Evolutionary conservation across 2,113 vertebrate genomes (phyloP), one percentile per base, ranked within the genome.

Genomic region (Halcyon senegalensis): DNA sequence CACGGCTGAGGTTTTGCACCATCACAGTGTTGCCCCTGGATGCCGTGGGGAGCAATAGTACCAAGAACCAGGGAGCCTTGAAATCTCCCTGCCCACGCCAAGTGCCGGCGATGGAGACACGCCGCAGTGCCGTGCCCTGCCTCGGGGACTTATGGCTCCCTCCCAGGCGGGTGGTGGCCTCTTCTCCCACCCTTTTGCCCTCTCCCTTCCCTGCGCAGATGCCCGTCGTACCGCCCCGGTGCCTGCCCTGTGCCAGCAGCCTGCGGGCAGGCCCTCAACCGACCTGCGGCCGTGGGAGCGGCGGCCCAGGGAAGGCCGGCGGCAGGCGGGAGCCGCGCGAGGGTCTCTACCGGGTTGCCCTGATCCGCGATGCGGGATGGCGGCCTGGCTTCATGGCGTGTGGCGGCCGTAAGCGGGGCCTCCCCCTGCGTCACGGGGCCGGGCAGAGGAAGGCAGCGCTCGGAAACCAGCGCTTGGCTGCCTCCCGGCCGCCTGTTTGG

Each of bases 191-290:
- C 37, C 64, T 74, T 74, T 41, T 16, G 23, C 33, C 46, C 62
- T 62, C 23, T 46, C 27, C 41, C 55, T 46, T 41, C 19, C 55
- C n/a, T 1, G 0, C 4, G 17, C 12, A 35, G 10, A 16, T 7
- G 31, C 28, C 67, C 1, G 3, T 6, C 0, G 1, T 0, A 3
- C 50, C 4, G 1, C 24, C 35, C 12, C 28, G 1, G 11, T 7
- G 9, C 62, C 37, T 10, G 1, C 63, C 21, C 51, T 3, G 8
- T 11, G 74, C 64, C 3, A 2, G n/a, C 62, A 72, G 67, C 76
- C 46, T 7, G 3, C 1, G 4, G 43, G 8, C 35, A 44, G 7
- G 8, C 4, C 50, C 64, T 58, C 41, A 7, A 81, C 90, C 10
- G 9, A 89, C 96, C 96, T 87, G 93, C 1, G 8, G 58, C 74